Evolutionary conservation across 2,113 vertebrate genomes (phyloP), one percentile per base, ranked within the genome.

Genomic region (Cariama cristata): DNA sequence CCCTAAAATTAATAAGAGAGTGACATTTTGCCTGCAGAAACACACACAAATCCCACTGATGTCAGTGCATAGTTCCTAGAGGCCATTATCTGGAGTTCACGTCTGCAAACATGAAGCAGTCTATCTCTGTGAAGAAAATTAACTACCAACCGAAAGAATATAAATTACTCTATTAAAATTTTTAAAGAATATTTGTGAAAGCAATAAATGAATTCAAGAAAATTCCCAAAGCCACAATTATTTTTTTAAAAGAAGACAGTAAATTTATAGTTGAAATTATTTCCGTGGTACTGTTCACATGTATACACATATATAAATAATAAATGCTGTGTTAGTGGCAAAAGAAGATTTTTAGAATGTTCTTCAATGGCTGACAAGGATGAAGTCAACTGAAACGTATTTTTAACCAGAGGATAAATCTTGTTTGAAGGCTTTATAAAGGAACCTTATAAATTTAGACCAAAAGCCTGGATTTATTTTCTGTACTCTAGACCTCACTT

Each of bases 351-450:
- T 96, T 87, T 68, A 69, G 80, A 24, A 64, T 68, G 35, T 24
- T 88, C n/a, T 68, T 87, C 60, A 79, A n/a, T 63, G 62, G 74
- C 71, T 95, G 55, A 76, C 45, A 90, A 82, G 20, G 59, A 58
- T 75, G 60, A 91, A 91, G n/a, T 86, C 67, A 93, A 64, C 47
- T 52, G 47, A 88, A 96, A 91, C 0, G 0, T 66, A 73, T 92
- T 93, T 94, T 94, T 81, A 91, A 79, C 62, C 55, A 59, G 55
- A 66, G 50, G 23, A 95, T 72, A 80, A 59, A 83, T 95, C 67
- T 72, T 90, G 35, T 94, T 91, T 69, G 81, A 95, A 94, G 8
- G 71, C 45, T 91, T 95, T 93, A 45, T 79, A 75, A 87, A 89
- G 66, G 30, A 95, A 47, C n/a, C 42, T 85, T 83, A 76, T 66